Conservation (phyloP, 2,888 invertebrate species). For the Tachina grossa region DNA sequence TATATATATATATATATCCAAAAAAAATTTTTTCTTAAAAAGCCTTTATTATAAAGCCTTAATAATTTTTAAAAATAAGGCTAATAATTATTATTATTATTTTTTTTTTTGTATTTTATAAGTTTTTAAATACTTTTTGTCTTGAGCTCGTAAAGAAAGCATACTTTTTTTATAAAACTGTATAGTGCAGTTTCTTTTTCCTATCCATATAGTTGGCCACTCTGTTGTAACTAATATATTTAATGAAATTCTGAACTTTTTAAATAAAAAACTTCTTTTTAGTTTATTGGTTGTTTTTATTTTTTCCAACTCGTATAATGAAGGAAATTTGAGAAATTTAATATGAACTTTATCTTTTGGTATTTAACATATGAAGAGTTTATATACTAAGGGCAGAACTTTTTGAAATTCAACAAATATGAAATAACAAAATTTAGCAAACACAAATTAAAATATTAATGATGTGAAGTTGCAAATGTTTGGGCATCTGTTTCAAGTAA, state of each 20-base stretch:
- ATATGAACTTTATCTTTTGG: slow-evolving; percentile 17
- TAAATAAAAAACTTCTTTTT: slow-evolving; percentile 24
- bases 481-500: no score
- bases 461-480: neutral
- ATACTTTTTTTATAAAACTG: neutral
- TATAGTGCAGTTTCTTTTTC: neutral
- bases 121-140: no score
- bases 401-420: neutral
- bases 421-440: neutral
- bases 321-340: slow-evolving; percentile 10
- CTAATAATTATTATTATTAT: no score
- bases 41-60: no score
- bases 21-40: no score
- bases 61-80: no score
- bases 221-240: slow-evolving; percentile 8
- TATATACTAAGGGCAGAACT: neutral
- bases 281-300: slow-evolving; percentile 9
- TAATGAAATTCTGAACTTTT: slow-evolving; percentile 41
- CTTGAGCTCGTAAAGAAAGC: neutral
- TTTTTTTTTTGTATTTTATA: no score
- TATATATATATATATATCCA: no score
- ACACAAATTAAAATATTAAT: neutral
- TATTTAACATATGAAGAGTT: neutral
- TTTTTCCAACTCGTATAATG: neutral
- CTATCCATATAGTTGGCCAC: neutral